Conservation (phyloP, 2,888 invertebrate genomes). For the Nymphalis c-album region DNA sequence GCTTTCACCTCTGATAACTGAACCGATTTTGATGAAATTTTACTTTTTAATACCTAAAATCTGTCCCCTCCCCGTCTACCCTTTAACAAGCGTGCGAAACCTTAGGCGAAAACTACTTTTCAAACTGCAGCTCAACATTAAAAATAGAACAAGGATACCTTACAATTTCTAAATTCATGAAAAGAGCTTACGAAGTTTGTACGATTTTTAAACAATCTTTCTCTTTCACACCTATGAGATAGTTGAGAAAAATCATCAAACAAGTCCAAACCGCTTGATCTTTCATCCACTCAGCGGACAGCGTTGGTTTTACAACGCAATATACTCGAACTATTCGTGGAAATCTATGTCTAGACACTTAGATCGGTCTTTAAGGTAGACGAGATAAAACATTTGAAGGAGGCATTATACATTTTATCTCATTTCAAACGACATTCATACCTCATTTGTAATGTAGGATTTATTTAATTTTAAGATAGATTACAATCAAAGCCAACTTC, state of each 20-base stretch:
- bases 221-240: not conserved
- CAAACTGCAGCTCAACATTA: too few relatives aligned
- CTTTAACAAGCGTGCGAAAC: too few relatives aligned
- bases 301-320: conserved; percentile 55
- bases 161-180: not conserved
- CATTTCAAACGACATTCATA: too few relatives aligned
- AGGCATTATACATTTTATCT: conserved; percentile 7
- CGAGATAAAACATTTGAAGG: conserved; percentile 13
- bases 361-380: conserved; percentile 37
- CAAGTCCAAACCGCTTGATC: conserved; percentile 26
- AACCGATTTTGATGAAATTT: too few relatives aligned
- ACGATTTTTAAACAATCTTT: not conserved
- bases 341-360: conserved; percentile 63
- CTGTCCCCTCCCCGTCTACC: too few relatives aligned
- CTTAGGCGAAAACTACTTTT: too few relatives aligned
- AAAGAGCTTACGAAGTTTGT: not conserved
- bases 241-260: not conserved
- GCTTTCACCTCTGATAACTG: too few relatives aligned
- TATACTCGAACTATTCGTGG: conserved; percentile 62
- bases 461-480: too few relatives aligned
- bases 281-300: conserved; percentile 48
- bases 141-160: too few relatives aligned
- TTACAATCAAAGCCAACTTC: too few relatives aligned
- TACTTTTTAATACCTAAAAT: too few relatives aligned
- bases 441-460: too few relatives aligned